Evolutionary conservation across 2,113 vertebrate species (phyloP).

Genomic region (Oreochromis spilurus): DNA sequence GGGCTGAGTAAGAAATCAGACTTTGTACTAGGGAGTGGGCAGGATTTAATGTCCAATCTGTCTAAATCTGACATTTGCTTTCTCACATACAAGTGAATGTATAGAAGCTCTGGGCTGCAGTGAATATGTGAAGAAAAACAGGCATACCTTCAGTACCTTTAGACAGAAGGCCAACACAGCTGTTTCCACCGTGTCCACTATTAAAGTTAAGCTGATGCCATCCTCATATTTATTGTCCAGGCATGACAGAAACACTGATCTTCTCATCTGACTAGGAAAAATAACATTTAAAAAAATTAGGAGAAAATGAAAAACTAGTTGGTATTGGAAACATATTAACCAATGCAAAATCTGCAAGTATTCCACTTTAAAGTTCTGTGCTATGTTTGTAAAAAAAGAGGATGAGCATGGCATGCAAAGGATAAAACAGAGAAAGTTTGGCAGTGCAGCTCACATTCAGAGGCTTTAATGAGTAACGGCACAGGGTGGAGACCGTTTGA

Average conservation of each 20-base stretch:
- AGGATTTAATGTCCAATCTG: neutral
- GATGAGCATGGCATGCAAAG: neutral
- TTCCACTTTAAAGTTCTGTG: neutral
- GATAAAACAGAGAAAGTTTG: neutral
- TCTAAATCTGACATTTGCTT: neutral
- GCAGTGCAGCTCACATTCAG: neutral
- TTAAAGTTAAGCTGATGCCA: neutral
- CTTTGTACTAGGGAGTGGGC: neutral
- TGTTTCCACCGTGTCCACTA: fast-evolving
- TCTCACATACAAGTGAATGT: neutral
- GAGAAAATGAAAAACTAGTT: neutral
- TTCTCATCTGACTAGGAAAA: neutral
- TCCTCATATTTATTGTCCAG: neutral
- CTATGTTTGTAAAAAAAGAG: neutral
- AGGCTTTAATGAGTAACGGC: neutral
- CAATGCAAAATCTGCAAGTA: neutral
- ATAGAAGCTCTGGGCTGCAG: neutral
- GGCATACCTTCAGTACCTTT: neutral
- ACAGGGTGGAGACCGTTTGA: conserved; percentile 27
- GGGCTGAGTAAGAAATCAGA: neutral
- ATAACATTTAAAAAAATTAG: neutral
- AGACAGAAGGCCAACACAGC: neutral
- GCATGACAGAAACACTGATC: neutral
- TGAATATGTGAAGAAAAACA: neutral
- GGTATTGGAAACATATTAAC: neutral